phyloP scores from a whole-genome alignment of 2,888 invertebrate species.

The Eristalis arbustorum region DNA sequence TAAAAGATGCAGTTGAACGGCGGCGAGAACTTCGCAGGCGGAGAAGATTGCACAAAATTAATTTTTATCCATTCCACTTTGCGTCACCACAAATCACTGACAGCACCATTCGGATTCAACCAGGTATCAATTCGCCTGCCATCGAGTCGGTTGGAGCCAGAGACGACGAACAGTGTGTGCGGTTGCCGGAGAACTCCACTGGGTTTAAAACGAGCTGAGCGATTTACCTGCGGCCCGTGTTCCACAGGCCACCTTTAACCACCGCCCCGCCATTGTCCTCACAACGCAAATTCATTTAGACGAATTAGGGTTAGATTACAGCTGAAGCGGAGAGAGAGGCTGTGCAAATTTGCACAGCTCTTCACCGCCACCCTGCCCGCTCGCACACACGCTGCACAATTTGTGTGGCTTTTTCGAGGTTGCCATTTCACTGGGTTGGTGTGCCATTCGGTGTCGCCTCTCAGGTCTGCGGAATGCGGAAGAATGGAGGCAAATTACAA shows the following conservation, averaged over 20 bases:
- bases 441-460: background rate
- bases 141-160: background rate
- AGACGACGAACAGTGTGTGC: background rate
- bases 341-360: constrained; percentile 35
- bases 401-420: background rate
- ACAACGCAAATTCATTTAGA: background rate
- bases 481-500: background rate
- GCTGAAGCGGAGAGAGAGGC: constrained; percentile 25
- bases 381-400: background rate
- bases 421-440: background rate
- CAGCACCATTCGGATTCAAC: background rate
- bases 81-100: background rate
- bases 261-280: background rate
- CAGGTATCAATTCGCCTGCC: background rate
- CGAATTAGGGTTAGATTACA: background rate
- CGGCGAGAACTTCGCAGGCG: background rate
- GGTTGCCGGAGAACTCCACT: background rate
- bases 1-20: too few relatives aligned
- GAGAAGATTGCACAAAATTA: background rate
- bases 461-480: too few relatives aligned
- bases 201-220: background rate
- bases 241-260: background rate
- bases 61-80: too few relatives aligned
- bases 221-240: background rate
- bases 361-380: background rate